These are phyloP conservation scores for Abrostola tripartita DNA, from an alignment of 2,888 invertebrate species.

Conservation along the genomic window DNA sequence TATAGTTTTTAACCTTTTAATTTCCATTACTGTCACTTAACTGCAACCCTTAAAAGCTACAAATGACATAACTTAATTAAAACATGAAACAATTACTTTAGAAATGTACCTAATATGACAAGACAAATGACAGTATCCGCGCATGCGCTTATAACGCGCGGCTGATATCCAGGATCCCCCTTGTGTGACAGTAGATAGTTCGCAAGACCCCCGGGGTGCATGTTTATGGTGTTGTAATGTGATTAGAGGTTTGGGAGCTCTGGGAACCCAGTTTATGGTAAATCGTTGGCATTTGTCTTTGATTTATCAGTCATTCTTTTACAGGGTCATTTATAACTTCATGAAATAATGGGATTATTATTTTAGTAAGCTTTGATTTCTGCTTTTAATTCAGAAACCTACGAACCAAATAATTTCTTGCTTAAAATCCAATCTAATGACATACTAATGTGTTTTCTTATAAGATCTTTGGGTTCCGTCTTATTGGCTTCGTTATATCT, in stretches of 20 bases:
- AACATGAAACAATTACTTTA: conserved; percentile 18
- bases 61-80: conserved; percentile 22
- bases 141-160: conserved; percentile 11
- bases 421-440: too few species aligned
- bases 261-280: conserved; percentile 11
- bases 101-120: conserved; percentile 42
- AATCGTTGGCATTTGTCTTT: too few species aligned
- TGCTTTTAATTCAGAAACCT: too few species aligned
- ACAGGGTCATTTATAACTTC: too few species aligned
- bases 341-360: too few species aligned
- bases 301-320: too few species aligned
- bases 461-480: too few species aligned
- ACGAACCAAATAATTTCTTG: too few species aligned
- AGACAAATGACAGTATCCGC: conserved; percentile 22
- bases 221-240: conserved; percentile 25
- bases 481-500: too few species aligned
- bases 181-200: background rate
- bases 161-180: conserved; percentile 12
- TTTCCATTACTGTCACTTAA: background rate
- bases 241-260: conserved; percentile 14
- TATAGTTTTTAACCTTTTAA: too few species aligned
- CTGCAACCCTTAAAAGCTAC: conserved; percentile 19
- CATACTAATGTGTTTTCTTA: too few species aligned
- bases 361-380: too few species aligned
- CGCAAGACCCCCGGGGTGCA: conserved; percentile 2